phyloP scores from a whole-genome alignment of 2,888 invertebrate species.

The Sinelater perroti region DNA sequence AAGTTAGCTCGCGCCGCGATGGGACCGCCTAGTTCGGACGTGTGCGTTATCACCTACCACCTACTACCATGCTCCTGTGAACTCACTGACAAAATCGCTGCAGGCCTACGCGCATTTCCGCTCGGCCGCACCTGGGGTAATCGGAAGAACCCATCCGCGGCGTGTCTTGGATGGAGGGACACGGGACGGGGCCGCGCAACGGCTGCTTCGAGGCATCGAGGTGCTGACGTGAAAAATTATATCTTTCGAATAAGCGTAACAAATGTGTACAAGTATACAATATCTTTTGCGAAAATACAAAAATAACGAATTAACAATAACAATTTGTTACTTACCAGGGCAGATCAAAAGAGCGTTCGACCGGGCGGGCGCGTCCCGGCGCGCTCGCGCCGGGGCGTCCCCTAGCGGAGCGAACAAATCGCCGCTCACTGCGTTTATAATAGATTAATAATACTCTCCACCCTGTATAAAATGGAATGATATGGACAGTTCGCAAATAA shows the following conservation, averaged over 20 bases:
- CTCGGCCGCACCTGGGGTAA: conserved; percentile 22
- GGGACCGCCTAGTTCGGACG: conserved; percentile 60
- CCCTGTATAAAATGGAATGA: conserved; percentile 46
- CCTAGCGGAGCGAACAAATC: conserved; percentile 18
- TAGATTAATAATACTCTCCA: conserved; percentile 25
- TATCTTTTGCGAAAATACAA: conserved; percentile 53
- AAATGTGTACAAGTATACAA: conserved; percentile 43
- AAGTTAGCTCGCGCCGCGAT: conserved; percentile 45
- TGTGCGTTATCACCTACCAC: conserved; percentile 45
- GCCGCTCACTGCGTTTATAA: conserved; percentile 20
- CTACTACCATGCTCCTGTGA: conserved; percentile 60
- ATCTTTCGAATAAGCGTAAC: conserved; percentile 54
- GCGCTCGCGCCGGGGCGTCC: conserved; percentile 2
- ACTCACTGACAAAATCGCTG: conserved; percentile 41
- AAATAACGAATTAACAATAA: conserved; percentile 59
- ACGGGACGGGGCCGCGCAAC: conserved; percentile 51
- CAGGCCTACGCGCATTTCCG: conserved; percentile 17
- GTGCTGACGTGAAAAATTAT: conserved; percentile 57
- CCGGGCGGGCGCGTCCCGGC: conserved; percentile 3
- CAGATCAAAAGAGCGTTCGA: conserved; percentile 25
- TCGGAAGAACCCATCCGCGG: conserved; percentile 44
- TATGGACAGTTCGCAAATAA: conserved; percentile 41
- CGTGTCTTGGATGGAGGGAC: conserved; percentile 52
- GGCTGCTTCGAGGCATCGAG: conserved; percentile 57
- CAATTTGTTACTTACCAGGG: conserved; percentile 38